Evolutionary conservation across 2,113 vertebrate genomes (phyloP).

Genomic region (Epinephelus fuscoguttatus): DNA sequence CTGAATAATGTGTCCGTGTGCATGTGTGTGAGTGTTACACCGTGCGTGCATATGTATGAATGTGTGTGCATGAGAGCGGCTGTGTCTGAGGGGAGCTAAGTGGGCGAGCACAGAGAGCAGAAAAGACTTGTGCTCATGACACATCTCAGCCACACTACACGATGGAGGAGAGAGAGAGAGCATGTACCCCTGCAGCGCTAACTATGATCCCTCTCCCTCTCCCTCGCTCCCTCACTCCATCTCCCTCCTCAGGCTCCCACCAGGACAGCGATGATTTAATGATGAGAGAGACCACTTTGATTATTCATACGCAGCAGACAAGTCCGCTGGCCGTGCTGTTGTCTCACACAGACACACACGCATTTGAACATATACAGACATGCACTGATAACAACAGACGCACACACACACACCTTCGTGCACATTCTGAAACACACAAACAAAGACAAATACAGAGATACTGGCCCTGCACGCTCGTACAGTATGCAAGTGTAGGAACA

Average conservation of each 20-base stretch:
- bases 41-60: constrained; percentile 57
- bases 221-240: constrained; percentile 60
- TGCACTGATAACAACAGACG: constrained; percentile 3
- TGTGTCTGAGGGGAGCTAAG: constrained; percentile 74
- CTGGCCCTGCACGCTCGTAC: constrained; percentile 20
- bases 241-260: constrained; percentile 76
- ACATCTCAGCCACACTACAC: constrained; percentile 79
- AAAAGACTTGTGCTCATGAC: constrained; percentile 77
- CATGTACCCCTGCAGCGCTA: constrained; percentile 83
- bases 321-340: constrained; percentile 66
- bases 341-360: constrained; percentile 63
- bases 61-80: constrained; percentile 43
- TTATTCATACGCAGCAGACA: constrained; percentile 86
- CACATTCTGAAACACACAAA: constrained; percentile 44
- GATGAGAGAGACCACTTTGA: constrained; percentile 88
- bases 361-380: constrained; percentile 25
- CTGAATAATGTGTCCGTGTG: constrained; percentile 58
- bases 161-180: constrained; percentile 72
- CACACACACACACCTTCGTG: not conserved
- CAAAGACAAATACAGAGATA: constrained; percentile 26
- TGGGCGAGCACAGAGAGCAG: constrained; percentile 78
- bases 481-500: constrained; percentile 21
- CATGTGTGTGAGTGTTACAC: constrained; percentile 50
- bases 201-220: constrained; percentile 79
- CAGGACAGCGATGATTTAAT: constrained; percentile 78